Conservation (phyloP, 2,888 invertebrate species). For the Pseudococcus jackbeardsleyi region DNA sequence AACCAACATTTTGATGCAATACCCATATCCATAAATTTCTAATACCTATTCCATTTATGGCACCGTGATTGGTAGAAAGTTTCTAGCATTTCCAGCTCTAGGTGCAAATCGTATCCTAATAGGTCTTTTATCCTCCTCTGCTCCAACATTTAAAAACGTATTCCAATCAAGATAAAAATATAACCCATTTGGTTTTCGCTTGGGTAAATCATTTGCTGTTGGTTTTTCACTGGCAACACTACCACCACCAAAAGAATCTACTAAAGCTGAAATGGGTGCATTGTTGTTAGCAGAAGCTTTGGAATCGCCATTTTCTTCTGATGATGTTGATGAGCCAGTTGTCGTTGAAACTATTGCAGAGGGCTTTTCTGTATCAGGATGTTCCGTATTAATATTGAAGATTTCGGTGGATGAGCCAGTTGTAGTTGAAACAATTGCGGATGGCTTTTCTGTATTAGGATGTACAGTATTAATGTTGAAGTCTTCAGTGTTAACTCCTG, state of each 20-base stretch:
- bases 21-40: not conserved
- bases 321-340: slow-evolving; percentile 59
- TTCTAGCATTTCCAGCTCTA: slow-evolving; percentile 83
- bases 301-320: slow-evolving; percentile 67
- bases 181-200: slow-evolving; percentile 77
- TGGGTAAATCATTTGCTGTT: slow-evolving; percentile 74
- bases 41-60: slow-evolving; percentile 73
- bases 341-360: not conserved
- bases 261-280: slow-evolving; percentile 78
- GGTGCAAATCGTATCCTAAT: slow-evolving; percentile 86
- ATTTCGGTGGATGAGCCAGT: no score
- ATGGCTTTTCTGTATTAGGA: no score
- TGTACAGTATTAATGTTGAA: no score
- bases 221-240: slow-evolving; percentile 71
- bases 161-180: slow-evolving; percentile 91
- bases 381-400: slow-evolving; percentile 59
- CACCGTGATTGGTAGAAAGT: slow-evolving; percentile 81
- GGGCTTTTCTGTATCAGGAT: slow-evolving; percentile 24
- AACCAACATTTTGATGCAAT: slow-evolving; percentile 3
- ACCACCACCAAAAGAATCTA: slow-evolving; percentile 80
- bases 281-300: slow-evolving; percentile 66
- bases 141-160: slow-evolving; percentile 86
- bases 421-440: no score
- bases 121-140: slow-evolving; percentile 75
- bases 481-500: no score